Evolutionary conservation across 2,888 invertebrate genomes (phyloP), one percentile per base, ranked within the genome.

Genomic region (Rhopalosiphum nymphaeae): DNA sequence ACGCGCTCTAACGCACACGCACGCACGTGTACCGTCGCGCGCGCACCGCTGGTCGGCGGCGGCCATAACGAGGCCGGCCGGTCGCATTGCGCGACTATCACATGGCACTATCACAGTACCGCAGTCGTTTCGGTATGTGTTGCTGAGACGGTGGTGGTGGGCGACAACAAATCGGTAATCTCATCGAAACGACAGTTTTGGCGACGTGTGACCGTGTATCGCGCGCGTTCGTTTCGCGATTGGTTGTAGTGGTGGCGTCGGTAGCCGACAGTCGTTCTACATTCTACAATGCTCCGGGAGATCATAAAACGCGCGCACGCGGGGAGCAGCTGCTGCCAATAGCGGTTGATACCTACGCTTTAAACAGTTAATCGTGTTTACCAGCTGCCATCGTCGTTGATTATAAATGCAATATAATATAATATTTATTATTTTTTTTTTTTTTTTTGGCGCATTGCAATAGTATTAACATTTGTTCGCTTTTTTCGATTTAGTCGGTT

Each of bases 141-240:
- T 46, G 67, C 49, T 29, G 21, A 36, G 5, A 0, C 44, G 10
- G 42, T 49, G 85, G 84, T 67, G 89, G 29, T 29, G 56, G 46
- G n/a, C 57, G 36, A 90, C 56, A 61, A 93, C 85, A 89, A 92
- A 93, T 93, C 90, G 86, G 94, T 94, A 89, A 92, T 94, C 85
- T 85, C 36, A 86, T 89, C 56, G 53, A 94, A 89, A 94, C 89
- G 86, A 92, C 57, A 21, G 85, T 42, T 89, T 90, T 89, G 42
- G 92, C 92, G 36, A 9, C 67, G 67, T 67, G 91, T 88, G 53
- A 89, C 56, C 42, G 29, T 42, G 84, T 67, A 49, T 11, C 87
- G 84, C 78, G 29, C 42, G 44, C 53, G 61, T 94, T 85, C 53
- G 91, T 57, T 53, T 56, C 56, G 61, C 85, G 90, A 93, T 91